Base-by-base conservation (phyloP, 2,113 vertebrate genomes). In the Hypomesus transpacificus region DNA sequence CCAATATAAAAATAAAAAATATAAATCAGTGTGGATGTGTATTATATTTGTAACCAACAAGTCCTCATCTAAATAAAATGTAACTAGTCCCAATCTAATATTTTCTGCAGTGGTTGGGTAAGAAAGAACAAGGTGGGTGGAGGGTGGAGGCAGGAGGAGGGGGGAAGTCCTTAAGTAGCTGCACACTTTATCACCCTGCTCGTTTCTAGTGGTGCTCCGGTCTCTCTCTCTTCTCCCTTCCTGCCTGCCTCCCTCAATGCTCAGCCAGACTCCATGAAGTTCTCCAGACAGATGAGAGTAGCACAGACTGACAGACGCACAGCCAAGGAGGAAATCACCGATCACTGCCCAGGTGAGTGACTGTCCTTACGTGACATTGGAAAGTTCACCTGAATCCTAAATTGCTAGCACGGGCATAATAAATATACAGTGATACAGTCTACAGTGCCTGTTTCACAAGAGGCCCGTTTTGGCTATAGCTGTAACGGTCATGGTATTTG, bases 121-220 rank as follows among this genome's bases (percentile, higher is more conserved):
- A 82, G 83, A 80, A 76, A 77, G 79, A 50, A 83, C 74, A 80
- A 81, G 75, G 69, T 84, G 81, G 80, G 75, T 75, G 77, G 81
- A 86, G 70, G 75, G 70, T 21, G 39, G 68, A 31, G 68, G 61
- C 63, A 34, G 51, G 70, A 70, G 75, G 78, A 83, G 81, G 76
- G 82, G 51, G 70, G 63, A 24, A 46, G 75, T 79, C 74, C 83
- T 89, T 89, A 89, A 91, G 88, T 85, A 87, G 73, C 80, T 75
- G 82, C 70, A 63, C 74, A 83, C 80, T 83, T 84, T 79, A 79
- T 83, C 83, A 75, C 82, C 85, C 82, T 79, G 82, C 82, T 83
- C 77, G 79, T 89, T 85, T 84, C 77, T 84, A 85, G 81, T 81
- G 69, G 71, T 67, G 66, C 75, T 84, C 79, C 81, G 86, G 80